Conservation (phyloP, 2,888 invertebrate genomes). For the Phanerotoma sp. region DNA sequence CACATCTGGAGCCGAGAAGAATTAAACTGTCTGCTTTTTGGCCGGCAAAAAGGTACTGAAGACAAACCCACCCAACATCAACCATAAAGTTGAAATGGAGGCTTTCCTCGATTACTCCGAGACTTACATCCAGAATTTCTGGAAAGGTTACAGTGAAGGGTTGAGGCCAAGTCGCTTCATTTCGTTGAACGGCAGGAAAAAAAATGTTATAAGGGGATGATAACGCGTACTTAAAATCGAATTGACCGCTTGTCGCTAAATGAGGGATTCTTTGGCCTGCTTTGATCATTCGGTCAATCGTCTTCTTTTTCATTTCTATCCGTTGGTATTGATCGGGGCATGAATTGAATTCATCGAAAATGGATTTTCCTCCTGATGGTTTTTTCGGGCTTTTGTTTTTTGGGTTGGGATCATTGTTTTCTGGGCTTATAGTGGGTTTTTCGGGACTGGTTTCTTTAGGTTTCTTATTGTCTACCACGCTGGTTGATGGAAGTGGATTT, state of each 20-base stretch:
- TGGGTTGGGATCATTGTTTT: not conserved
- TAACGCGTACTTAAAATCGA: slow-evolving; percentile 67
- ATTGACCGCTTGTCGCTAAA: slow-evolving; percentile 61
- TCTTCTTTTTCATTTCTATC: slow-evolving; percentile 37
- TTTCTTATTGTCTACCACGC: not conserved
- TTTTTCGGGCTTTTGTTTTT: slow-evolving; percentile 19
- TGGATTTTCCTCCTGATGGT: slow-evolving; percentile 27
- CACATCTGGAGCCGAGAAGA: slow-evolving; percentile 20
- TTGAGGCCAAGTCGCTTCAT: slow-evolving; percentile 66
- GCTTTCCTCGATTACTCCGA: slow-evolving; percentile 73
- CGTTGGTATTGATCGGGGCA: slow-evolving; percentile 11
- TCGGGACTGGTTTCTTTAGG: not conserved
- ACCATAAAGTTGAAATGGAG: slow-evolving; percentile 94
- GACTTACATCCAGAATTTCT: slow-evolving; percentile 77
- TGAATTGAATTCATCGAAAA: slow-evolving; percentile 8
- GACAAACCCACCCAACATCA: slow-evolving; percentile 84
- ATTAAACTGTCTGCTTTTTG: slow-evolving; percentile 61
- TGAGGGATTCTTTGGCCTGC: slow-evolving; percentile 61
- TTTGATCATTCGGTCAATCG: slow-evolving; percentile 44
- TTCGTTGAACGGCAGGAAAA: slow-evolving; percentile 70
- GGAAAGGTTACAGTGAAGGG: slow-evolving; percentile 69
- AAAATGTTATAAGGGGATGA: slow-evolving; percentile 76
- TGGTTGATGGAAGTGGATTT: not conserved
- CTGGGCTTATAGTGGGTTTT: not conserved
- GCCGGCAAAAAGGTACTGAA: slow-evolving; percentile 79